Evolutionary conservation across 2,113 vertebrate species (phyloP), one percentile per base, ranked within the genome.

Genomic region (Centrocercus urophasianus): DNA sequence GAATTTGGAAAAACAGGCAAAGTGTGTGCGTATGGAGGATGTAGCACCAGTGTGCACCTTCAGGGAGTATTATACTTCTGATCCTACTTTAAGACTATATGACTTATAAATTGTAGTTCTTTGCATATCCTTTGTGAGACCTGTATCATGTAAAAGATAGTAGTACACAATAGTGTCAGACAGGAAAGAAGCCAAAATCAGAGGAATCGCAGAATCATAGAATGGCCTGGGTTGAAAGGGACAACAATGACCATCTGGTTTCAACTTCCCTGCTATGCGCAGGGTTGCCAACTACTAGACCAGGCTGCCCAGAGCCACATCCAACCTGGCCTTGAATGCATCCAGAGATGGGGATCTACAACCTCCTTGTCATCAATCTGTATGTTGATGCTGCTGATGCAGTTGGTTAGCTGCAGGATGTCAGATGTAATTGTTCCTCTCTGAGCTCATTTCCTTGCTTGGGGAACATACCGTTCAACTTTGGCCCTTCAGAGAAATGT

Each of bases 31-130:
- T 56, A 16, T 11, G 28, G 15, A 56, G 20, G 74, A 12, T 3
- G 19, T 8, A 4, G 42, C 2, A 1, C 5, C 38, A 45, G 8
- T 9, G 2, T 57, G 13, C 2, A 3, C 27, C 13, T 82, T 71
- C 27, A 11, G 24, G 28, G 32, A 6, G 6, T 13, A 4, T 5
- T 56, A 14, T n/a, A 64, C 32, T 76, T 47, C 24, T 32, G 6
- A 13, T 40, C 57, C 75, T 69, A 34, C 17, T 72, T 86, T 60
- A 47, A 88, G 90, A 81, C 59, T 20, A n/a, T 28, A 10, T 13
- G 13, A 0, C 45, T 66, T 81, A 36, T 47, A 71, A 76, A 86
- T 32, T 45, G 4, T 27, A 52, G 25, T 14, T 40, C 0, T 90
- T 64, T 57, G 11, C 3, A 8, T 52, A n/a, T 7, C 12, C 34